Percentiles rank a stretch among this genome's conserved stretches.
phyloP scores from a whole-genome alignment of 2,113 vertebrate species.

The Cyrtonyx montezumae region DNA sequence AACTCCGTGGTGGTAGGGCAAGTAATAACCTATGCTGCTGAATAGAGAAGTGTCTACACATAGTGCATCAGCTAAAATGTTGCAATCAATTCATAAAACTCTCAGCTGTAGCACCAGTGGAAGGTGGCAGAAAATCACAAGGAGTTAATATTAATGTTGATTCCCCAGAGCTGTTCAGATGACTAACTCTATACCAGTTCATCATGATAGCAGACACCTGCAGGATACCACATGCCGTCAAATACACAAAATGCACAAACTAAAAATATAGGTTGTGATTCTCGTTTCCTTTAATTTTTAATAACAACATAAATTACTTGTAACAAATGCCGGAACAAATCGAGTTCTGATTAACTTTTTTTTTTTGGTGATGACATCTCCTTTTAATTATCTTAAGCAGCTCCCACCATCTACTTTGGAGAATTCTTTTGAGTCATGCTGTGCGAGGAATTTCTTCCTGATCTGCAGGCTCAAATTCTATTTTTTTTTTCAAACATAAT shows the following conservation, averaged over 20 bases:
- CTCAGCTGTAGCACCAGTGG: not conserved
- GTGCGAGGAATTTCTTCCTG: not conserved
- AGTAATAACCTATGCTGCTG: not conserved
- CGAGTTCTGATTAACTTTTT: not conserved
- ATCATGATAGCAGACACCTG: not conserved
- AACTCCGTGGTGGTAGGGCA: not conserved
- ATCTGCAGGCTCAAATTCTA: not conserved
- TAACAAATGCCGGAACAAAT: not conserved
- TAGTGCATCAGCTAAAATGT: not conserved
- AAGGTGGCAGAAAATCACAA: not conserved
- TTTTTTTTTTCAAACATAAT: conserved; percentile 24
- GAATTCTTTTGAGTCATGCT: not conserved
- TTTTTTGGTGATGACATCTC: not conserved
- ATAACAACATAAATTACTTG: not conserved
- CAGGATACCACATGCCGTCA: not conserved
- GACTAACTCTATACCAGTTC: not conserved
- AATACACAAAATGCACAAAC: not conserved
- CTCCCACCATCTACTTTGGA: not conserved
- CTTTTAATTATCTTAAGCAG: not conserved
- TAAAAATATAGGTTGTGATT: not conserved
- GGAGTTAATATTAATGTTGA: not conserved
- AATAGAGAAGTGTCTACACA: fast-evolving
- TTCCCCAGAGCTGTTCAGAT: not conserved
- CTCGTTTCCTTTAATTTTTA: not conserved
- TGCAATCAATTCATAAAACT: not conserved